phyloP scores from a whole-genome alignment of 2,888 invertebrate genomes.

The Crossocerus cetratus region DNA sequence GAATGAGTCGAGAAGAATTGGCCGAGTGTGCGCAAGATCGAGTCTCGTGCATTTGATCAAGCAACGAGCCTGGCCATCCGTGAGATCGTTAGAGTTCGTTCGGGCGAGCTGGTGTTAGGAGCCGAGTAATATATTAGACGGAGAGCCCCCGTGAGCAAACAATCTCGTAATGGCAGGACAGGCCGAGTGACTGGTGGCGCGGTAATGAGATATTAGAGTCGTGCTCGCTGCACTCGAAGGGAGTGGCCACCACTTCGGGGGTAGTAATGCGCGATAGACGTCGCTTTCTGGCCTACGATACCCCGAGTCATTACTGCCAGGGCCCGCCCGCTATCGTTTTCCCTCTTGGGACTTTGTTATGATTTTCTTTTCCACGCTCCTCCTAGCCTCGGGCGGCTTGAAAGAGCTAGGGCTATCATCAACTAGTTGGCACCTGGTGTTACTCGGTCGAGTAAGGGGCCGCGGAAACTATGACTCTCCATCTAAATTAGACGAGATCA shows the following conservation, averaged over 20 bases:
- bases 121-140: slow-evolving; percentile 67
- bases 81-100: slow-evolving; percentile 38
- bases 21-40: not conserved
- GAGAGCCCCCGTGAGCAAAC: slow-evolving; percentile 71
- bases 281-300: slow-evolving; percentile 55
- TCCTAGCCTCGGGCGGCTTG: not conserved
- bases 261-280: slow-evolving; percentile 69
- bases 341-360: slow-evolving; percentile 76
- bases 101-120: slow-evolving; percentile 50
- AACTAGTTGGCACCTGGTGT: no score
- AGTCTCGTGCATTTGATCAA: slow-evolving; percentile 29
- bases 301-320: slow-evolving; percentile 65
- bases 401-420: no score
- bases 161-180: slow-evolving; percentile 76
- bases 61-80: slow-evolving; percentile 30
- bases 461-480: no score
- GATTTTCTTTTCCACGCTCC: slow-evolving; percentile 62
- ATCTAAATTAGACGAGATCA: no score
- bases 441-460: no score
- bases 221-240: slow-evolving; percentile 66
- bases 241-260: slow-evolving; percentile 72
- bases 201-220: slow-evolving; percentile 77
- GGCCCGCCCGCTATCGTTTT: slow-evolving; percentile 71
- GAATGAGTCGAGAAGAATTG: not conserved
- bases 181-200: slow-evolving; percentile 72